Evolutionary conservation across 2,888 invertebrate genomes (phyloP).

Genomic region (Eueremaeus valkanovi): DNA sequence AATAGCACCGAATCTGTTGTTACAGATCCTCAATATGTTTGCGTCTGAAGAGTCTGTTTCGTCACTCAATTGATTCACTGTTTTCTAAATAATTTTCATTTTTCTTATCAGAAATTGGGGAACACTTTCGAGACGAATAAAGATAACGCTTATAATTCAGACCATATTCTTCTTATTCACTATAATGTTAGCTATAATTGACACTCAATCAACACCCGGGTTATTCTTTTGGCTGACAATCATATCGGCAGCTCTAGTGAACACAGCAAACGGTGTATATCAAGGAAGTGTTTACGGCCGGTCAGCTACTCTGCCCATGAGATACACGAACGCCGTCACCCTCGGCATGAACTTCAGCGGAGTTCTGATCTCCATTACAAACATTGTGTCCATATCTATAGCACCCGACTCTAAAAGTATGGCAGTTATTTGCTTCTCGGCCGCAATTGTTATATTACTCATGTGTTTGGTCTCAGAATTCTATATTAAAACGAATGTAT

Average conservation of each 20-base stretch:
- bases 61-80: constrained; percentile 55
- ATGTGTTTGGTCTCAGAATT: not conserved
- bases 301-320: constrained; percentile 82
- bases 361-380: constrained; percentile 73
- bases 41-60: constrained; percentile 62
- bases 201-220: constrained; percentile 64
- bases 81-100: not conserved
- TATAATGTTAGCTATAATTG: constrained; percentile 79
- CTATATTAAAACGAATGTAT: not conserved
- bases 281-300: constrained; percentile 96
- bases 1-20: constrained; percentile 87
- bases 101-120: not conserved
- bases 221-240: constrained; percentile 84
- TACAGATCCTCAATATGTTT: constrained; percentile 91
- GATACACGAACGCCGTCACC: constrained; percentile 91
- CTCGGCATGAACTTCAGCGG: constrained; percentile 89
- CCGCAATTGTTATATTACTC: not conserved
- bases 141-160: constrained; percentile 48
- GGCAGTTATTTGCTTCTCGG: constrained; percentile 89
- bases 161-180: constrained; percentile 78
- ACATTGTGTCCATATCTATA: constrained; percentile 64
- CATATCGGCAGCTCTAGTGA: constrained; percentile 72
- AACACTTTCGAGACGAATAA: constrained; percentile 8
- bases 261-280: constrained; percentile 89
- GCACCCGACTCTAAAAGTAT: constrained; percentile 72